Percentiles rank a stretch among this genome's conserved stretches.
phyloP scores from a whole-genome alignment of 2,888 invertebrate genomes.

The Philopedon plagiatum region DNA sequence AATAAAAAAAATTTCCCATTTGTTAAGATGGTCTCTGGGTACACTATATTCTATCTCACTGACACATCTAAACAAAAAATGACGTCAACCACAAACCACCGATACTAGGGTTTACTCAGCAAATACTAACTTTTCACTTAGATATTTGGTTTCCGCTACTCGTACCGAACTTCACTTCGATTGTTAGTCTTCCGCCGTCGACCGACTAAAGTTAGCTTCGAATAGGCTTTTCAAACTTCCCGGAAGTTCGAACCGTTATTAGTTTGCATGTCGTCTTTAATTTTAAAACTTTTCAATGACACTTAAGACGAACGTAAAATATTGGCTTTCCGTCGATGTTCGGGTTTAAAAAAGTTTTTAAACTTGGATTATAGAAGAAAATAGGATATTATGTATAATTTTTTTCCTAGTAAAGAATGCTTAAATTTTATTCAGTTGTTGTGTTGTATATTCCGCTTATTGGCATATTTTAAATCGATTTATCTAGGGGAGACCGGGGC shows the following conservation, averaged over 20 bases:
- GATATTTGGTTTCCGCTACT: background rate
- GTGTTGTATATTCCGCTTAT: too few species aligned
- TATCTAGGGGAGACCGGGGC: too few species aligned
- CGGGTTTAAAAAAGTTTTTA: conserved; percentile 4
- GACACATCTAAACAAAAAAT: too few species aligned
- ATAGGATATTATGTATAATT: background rate
- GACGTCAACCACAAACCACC: background rate
- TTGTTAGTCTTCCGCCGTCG: conserved; percentile 11
- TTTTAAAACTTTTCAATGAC: conserved; percentile 24
- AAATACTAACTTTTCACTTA: conserved; percentile 13
- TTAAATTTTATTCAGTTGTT: too few species aligned
- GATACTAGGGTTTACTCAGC: background rate
- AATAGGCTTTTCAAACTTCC: conserved; percentile 11
- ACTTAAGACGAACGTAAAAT: conserved; percentile 1
- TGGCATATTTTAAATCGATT: too few species aligned
- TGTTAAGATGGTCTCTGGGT: too few species aligned
- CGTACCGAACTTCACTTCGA: conserved; percentile 10
- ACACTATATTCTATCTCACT: too few species aligned
- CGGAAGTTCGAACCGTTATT: conserved; percentile 16
- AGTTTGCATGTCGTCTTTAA: conserved; percentile 25
- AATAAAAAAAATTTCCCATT: too few species aligned
- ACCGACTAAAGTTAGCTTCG: conserved; percentile 1
- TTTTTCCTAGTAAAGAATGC: too few species aligned
- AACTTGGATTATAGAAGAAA: background rate
- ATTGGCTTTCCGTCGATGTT: conserved; percentile 6